Evolutionary conservation across 2,113 vertebrate species (phyloP).

Genomic region (Pitta sordida): DNA sequence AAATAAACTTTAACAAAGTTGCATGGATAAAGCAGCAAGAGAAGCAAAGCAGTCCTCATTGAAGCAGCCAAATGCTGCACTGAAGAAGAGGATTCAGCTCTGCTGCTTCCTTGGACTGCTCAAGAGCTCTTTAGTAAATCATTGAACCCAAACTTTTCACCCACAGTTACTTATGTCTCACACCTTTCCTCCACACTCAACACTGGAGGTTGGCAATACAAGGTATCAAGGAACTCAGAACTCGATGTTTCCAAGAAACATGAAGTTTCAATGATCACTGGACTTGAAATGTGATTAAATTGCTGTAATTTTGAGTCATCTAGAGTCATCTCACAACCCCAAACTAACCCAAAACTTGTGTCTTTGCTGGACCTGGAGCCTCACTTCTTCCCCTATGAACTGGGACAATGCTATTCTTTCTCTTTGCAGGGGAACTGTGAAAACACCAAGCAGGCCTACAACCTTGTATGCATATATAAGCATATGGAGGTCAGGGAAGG

Average conservation of each 20-base stretch:
- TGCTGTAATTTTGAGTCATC: background rate
- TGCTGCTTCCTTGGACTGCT: background rate
- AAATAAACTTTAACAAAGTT: background rate
- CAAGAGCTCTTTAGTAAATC: background rate
- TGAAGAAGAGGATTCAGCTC: background rate
- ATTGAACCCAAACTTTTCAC: background rate
- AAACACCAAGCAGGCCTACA: background rate
- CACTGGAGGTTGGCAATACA: background rate
- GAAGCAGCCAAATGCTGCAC: background rate
- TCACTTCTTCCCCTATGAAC: background rate
- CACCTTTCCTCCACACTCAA: background rate
- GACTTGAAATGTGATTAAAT: background rate
- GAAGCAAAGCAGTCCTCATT: background rate
- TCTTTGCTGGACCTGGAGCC: background rate
- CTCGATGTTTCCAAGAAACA: background rate
- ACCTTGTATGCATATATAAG: background rate
- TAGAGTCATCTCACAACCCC: background rate
- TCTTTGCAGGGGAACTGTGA: background rate
- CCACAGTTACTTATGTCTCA: background rate
- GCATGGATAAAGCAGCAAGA: background rate
- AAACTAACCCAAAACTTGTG: background rate
- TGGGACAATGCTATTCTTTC: background rate
- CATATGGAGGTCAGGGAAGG: background rate
- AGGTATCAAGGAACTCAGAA: background rate
- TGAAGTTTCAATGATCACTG: accelerated